Evolutionary conservation across 1,140 invertebrate genomes (phyloP).

Genomic region (Dendroctonus ponderosae): DNA sequence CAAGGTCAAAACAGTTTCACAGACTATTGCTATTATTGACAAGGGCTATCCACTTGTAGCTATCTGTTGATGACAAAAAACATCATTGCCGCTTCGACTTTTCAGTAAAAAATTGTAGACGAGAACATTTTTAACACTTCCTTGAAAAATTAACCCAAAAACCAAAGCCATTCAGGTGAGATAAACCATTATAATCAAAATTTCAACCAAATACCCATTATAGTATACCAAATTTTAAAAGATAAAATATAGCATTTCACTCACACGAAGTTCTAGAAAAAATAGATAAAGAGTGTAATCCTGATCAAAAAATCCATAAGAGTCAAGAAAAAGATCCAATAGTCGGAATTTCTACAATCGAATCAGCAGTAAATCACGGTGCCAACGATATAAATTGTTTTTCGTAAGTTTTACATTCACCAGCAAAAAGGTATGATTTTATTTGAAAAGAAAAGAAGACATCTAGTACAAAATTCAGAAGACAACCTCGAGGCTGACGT

Average conservation of each 20-base stretch:
- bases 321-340: slow-evolving; percentile 21
- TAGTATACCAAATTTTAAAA: no score
- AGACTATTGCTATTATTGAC: no score
- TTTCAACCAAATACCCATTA: no score
- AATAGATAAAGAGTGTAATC: neutral
- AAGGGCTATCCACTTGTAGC: no score
- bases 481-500: slow-evolving; percentile 17
- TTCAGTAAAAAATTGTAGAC: no score
- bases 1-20: no score
- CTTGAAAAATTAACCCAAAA: no score
- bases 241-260: neutral
- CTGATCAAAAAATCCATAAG: slow-evolving; percentile 6
- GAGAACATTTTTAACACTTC: no score
- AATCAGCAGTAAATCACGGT: slow-evolving; percentile 25
- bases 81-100: no score
- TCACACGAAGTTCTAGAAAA: neutral
- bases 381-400: slow-evolving; percentile 27
- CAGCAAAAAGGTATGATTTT: slow-evolving; percentile 20
- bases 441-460: slow-evolving; percentile 25
- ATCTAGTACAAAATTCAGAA: slow-evolving; percentile 14
- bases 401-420: slow-evolving; percentile 11
- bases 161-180: no score
- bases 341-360: slow-evolving; percentile 11
- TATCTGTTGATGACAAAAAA: no score
- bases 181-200: no score